These are phyloP conservation scores for Artibeus lituratus DNA, from an alignment of 2,797 vertebrate species.

Conservation along the genomic window DNA sequence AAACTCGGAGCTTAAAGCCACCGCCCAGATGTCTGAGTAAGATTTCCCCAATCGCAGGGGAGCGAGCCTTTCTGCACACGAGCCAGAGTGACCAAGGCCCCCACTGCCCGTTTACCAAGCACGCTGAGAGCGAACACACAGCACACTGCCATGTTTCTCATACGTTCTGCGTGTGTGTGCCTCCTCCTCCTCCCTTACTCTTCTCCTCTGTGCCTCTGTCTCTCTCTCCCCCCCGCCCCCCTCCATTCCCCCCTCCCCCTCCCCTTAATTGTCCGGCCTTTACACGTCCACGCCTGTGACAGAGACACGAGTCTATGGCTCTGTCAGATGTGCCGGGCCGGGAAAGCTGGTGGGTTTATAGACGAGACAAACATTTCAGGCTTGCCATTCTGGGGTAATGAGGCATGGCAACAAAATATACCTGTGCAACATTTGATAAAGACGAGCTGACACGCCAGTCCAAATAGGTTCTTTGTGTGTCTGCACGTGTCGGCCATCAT, in stretches of 20 bases:
- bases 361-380: constrained; percentile 99
- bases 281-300: constrained; percentile 79
- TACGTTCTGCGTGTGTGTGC: not conserved
- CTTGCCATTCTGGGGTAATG: constrained; percentile 97
- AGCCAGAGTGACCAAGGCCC: not conserved
- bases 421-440: constrained; percentile 99
- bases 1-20: not conserved
- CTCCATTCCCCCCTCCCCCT: not conserved
- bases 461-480: constrained; percentile 98
- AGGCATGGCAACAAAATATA: constrained; percentile 98
- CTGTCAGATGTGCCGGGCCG: constrained; percentile 84
- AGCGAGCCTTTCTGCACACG: not conserved
- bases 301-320: constrained; percentile 42
- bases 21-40: not conserved
- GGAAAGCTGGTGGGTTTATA: constrained; percentile 85
- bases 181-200: not conserved
- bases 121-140: not conserved
- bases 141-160: not conserved
- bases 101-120: not conserved
- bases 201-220: not conserved
- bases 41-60: not conserved
- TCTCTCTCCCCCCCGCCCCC: rapidly evolving
- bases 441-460: constrained; percentile 98
- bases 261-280: constrained; percentile 75
- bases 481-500: constrained; percentile 94